Conservation (phyloP, 2,888 invertebrate species). For the Cosmia trapezina region DNA sequence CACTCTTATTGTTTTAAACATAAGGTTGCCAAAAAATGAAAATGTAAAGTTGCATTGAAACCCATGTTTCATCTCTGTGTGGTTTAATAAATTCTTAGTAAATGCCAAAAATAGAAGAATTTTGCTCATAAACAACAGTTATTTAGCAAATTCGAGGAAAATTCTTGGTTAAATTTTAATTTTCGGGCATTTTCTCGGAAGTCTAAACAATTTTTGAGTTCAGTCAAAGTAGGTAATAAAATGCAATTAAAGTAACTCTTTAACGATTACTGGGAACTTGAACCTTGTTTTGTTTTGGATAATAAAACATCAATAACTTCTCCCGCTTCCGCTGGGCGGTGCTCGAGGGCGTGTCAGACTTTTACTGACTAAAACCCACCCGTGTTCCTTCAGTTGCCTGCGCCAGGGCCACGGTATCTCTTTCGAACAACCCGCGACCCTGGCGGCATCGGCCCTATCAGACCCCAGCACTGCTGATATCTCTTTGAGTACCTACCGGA, state of each 20-base stretch:
- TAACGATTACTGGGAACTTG: neutral
- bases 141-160: neutral
- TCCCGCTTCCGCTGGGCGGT: no score
- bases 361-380: no score
- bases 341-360: no score
- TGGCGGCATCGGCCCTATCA: no score
- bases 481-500: no score
- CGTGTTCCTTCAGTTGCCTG: no score
- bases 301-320: no score
- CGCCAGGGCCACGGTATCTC: no score
- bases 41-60: constrained; percentile 2
- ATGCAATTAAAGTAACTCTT: neutral
- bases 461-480: no score
- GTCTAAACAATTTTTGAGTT: neutral
- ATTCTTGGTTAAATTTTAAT: neutral
- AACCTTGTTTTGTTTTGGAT: no score
- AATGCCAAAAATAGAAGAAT: constrained; percentile 21
- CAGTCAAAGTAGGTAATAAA: neutral
- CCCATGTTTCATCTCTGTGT: constrained; percentile 23
- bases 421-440: no score
- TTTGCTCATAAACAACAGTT: constrained; percentile 3
- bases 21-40: neutral
- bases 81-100: constrained; percentile 20
- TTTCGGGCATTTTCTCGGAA: neutral
- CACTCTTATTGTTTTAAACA: neutral